Evolutionary conservation across 2,888 invertebrate genomes (phyloP).

Genomic region (Eupithecia subfuscata): DNA sequence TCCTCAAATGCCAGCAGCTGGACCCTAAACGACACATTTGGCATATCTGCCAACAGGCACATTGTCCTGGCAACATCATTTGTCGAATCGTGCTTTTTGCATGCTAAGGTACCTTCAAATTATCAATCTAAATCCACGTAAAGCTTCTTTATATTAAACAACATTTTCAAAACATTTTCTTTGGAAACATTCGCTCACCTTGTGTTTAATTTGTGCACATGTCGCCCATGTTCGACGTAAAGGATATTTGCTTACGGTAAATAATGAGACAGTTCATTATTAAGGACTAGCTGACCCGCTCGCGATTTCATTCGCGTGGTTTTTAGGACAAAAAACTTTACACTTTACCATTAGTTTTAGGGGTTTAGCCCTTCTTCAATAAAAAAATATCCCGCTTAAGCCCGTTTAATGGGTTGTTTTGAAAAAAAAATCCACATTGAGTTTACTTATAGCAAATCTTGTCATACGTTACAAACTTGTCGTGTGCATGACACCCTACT

Average conservation of each 20-base stretch:
- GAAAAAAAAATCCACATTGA: too few relatives aligned
- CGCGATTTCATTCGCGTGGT: too few relatives aligned
- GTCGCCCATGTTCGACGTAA: not conserved
- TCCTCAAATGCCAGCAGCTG: too few relatives aligned
- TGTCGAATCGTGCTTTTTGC: not conserved
- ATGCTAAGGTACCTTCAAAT: too few relatives aligned
- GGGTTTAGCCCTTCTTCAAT: too few relatives aligned
- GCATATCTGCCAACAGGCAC: not conserved
- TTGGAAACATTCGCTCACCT: not conserved
- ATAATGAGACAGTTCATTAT: constrained; percentile 22
- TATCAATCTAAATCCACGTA: not conserved
- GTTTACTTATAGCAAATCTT: too few relatives aligned
- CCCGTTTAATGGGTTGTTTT: too few relatives aligned
- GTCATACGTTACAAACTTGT: too few relatives aligned
- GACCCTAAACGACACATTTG: not conserved
- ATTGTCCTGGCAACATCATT: not conserved
- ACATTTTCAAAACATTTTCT: not conserved
- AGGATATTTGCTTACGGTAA: constrained; percentile 24
- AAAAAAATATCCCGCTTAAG: too few relatives aligned
- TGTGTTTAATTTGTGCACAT: not conserved
- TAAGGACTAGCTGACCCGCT: constrained; percentile 9
- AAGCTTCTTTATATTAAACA: not conserved
- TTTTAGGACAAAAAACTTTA: too few relatives aligned
- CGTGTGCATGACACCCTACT: too few relatives aligned
- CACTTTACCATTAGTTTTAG: too few relatives aligned